Evolutionary conservation across 1,140 invertebrate species (phyloP).

Genomic region (Calephelis virginiensis): DNA sequence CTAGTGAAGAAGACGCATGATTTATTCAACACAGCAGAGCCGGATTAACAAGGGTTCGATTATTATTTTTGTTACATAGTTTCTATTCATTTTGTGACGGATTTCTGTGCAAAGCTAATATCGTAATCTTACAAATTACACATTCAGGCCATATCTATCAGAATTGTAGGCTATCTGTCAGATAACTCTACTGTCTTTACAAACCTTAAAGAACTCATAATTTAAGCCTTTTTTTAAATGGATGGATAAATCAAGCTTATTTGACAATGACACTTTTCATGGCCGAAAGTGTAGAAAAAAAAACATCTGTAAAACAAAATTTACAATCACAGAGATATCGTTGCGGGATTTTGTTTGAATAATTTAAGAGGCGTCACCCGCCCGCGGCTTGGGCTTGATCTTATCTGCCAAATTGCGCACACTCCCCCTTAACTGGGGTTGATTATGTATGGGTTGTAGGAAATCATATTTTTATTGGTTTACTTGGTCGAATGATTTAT

Average conservation of each 20-base stretch:
- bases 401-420: conserved; percentile 50
- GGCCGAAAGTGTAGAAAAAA: conserved; percentile 33
- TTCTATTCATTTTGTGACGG: too few species aligned
- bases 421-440: conserved; percentile 31
- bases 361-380: conserved; percentile 48
- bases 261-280: neutral
- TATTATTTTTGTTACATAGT: too few species aligned
- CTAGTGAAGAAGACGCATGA: too few species aligned
- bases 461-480: conserved; percentile 17
- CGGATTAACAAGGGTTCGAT: too few species aligned
- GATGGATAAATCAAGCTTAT: neutral
- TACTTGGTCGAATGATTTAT: conserved; percentile 5
- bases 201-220: too few species aligned
- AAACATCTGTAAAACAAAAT: conserved; percentile 47
- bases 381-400: conserved; percentile 37
- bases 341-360: conserved; percentile 55
- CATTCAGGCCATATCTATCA: too few species aligned
- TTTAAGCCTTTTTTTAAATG: too few species aligned
- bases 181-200: too few species aligned
- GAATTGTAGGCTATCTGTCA: too few species aligned
- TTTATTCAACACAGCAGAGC: too few species aligned
- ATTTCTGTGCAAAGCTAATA: too few species aligned
- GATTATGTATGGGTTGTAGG: conserved; percentile 13
- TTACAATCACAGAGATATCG: conserved; percentile 53
- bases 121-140: too few species aligned